A percentile compares a stretch with the other conserved stretches of the same genome.
phyloP scores from a whole-genome alignment of 2,888 invertebrate species.

The Pachymerium ferrugineum region DNA sequence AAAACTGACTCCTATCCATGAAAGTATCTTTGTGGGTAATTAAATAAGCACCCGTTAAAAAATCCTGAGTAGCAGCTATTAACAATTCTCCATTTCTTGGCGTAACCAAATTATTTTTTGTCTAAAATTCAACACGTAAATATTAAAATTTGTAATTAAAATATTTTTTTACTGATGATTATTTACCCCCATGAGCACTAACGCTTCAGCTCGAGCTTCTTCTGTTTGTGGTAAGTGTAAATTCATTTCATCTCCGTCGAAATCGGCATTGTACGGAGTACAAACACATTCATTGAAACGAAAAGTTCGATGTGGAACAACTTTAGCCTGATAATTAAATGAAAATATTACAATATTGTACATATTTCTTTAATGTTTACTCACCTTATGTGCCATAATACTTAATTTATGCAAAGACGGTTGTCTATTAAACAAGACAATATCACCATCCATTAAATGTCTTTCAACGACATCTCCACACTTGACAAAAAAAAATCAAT shows the following conservation, averaged over 20 bases:
- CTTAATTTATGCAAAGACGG: slow-evolving; percentile 97
- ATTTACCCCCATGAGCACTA: slow-evolving; percentile 86
- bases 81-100: slow-evolving; percentile 96
- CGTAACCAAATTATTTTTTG: slow-evolving; percentile 93
- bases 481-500: slow-evolving; percentile 49
- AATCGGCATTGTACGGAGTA: slow-evolving; percentile 98
- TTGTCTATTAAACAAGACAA: slow-evolving; percentile 97
- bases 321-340: slow-evolving; percentile 40
- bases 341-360: too few species aligned
- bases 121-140: too few species aligned
- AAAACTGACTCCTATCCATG: slow-evolving; percentile 69
- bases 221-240: slow-evolving; percentile 97
- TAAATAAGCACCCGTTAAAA: slow-evolving; percentile 92
- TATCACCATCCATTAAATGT: slow-evolving; percentile 87
- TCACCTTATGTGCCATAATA: slow-evolving; percentile 91
- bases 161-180: too few species aligned
- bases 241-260: slow-evolving; percentile 99
- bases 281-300: slow-evolving; percentile 99
- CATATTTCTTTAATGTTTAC: too few species aligned
- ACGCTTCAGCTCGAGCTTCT: slow-evolving; percentile 94
- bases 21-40: slow-evolving; percentile 92
- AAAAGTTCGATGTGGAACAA: slow-evolving; percentile 47
- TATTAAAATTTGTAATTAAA: too few species aligned
- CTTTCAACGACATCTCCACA: slow-evolving; percentile 91
- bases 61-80: slow-evolving; percentile 98